These are phyloP conservation scores for Pipistrellus kuhlii DNA, from an alignment of 2,797 vertebrate genomes.

Conservation along the genomic window DNA sequence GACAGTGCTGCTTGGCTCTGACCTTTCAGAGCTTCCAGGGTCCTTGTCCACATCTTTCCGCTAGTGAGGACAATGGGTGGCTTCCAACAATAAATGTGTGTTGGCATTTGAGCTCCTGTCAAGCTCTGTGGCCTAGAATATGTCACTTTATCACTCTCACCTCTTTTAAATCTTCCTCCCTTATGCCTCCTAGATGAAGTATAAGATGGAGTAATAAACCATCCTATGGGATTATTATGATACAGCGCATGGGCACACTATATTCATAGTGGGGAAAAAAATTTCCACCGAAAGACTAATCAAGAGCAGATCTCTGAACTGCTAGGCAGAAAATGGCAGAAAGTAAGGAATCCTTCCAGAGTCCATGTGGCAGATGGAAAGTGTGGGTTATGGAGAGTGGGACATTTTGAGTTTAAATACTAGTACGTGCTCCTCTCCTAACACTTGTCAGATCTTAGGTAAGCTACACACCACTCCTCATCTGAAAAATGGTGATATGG, in stretches of 20 bases:
- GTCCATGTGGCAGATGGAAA: neutral
- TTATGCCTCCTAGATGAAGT: neutral
- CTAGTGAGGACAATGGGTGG: no score
- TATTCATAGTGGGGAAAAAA: neutral
- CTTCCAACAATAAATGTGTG: no score
- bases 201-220: neutral
- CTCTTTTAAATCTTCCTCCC: neutral
- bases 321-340: neutral
- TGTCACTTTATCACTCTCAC: neutral
- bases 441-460: neutral
- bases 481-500: neutral
- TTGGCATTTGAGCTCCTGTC: neutral
- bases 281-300: neutral
- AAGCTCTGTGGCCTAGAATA: neutral
- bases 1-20: no score
- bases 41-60: no score
- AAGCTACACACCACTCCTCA: neutral
- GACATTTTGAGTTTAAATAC: neutral
- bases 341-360: neutral
- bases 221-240: neutral
- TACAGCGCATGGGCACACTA: neutral
- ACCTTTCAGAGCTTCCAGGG: no score
- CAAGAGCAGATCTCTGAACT: neutral
- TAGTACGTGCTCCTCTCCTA: neutral
- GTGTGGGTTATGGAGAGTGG: neutral